These are phyloP conservation scores for Brachionus plicatilis DNA, from an alignment of 1,140 invertebrate species.

Conservation along the genomic window DNA sequence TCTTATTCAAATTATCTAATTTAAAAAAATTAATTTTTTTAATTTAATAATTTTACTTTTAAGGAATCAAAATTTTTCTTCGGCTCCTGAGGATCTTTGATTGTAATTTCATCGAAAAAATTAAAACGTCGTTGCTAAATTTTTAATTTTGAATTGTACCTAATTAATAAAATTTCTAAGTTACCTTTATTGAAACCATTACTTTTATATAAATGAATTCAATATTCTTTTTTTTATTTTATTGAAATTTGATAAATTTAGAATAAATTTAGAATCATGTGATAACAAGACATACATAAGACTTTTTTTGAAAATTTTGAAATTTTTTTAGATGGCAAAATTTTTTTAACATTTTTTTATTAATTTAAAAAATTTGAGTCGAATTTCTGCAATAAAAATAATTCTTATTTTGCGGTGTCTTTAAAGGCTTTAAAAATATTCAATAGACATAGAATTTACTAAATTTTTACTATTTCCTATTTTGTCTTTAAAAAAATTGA, in stretches of 20 bases:
- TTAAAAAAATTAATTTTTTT: neutral
- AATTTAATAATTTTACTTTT: neutral
- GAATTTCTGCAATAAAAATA: too few relatives aligned
- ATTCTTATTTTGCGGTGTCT: too few relatives aligned
- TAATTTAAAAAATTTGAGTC: too few relatives aligned
- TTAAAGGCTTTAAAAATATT: too few relatives aligned
- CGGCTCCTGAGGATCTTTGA: slow-evolving; percentile 4
- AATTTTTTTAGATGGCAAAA: too few relatives aligned
- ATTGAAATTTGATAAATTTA: too few relatives aligned
- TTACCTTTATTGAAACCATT: slow-evolving; percentile 33
- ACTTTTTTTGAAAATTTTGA: too few relatives aligned
- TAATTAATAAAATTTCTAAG: neutral
- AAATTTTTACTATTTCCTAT: too few relatives aligned
- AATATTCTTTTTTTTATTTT: neutral
- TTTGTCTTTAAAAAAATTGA: too few relatives aligned
- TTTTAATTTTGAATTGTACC: neutral
- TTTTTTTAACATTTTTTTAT: too few relatives aligned
- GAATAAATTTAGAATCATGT: neutral
- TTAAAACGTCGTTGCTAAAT: slow-evolving; percentile 37
- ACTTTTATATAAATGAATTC: neutral
- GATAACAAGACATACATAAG: neutral
- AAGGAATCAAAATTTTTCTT: slow-evolving; percentile 38
- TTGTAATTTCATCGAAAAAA: slow-evolving; percentile 23
- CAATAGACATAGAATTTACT: too few relatives aligned
- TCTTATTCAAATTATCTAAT: neutral